phyloP scores from a whole-genome alignment of 1,140 invertebrate genomes.

The Atta cephalotes region DNA sequence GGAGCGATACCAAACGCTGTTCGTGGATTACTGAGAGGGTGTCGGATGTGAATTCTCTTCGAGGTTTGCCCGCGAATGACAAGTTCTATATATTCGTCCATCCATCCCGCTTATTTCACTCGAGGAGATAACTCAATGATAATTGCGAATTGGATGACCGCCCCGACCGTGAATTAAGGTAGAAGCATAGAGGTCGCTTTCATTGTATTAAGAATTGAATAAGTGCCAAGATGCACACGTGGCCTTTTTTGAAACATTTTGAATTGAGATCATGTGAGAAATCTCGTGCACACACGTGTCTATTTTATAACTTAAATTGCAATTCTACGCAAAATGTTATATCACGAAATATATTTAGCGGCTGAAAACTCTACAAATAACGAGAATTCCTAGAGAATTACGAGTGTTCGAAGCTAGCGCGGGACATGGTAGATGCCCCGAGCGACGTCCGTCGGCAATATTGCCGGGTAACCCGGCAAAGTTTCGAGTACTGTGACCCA shows the following conservation, averaged over 20 bases:
- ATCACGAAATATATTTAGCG: background rate
- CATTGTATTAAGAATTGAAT: slow-evolving; percentile 10
- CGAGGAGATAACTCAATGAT: background rate
- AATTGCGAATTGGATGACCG: slow-evolving; percentile 31
- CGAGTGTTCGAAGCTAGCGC: background rate
- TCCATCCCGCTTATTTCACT: background rate
- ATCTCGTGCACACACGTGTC: background rate
- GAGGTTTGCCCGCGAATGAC: background rate
- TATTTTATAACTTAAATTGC: background rate
- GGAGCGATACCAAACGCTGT: background rate
- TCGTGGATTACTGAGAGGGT: slow-evolving; percentile 1
- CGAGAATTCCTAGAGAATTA: background rate
- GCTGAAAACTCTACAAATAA: background rate
- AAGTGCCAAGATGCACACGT: slow-evolving; percentile 30
- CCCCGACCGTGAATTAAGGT: background rate
- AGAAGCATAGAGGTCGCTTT: background rate
- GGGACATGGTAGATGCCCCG: background rate
- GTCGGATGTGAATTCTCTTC: background rate
- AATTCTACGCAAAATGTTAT: background rate
- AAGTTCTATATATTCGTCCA: background rate
- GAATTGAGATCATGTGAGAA: background rate
- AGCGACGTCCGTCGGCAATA: slow-evolving; percentile 27
- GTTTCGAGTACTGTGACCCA: slow-evolving; percentile 46
- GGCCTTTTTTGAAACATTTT: slow-evolving; percentile 15
- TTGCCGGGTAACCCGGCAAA: slow-evolving; percentile 40